A percentile compares a stretch with the other conserved stretches of the same genome.
Conservation (phyloP, 2,113 vertebrate genomes). For the Percopsis transmontana region DNA sequence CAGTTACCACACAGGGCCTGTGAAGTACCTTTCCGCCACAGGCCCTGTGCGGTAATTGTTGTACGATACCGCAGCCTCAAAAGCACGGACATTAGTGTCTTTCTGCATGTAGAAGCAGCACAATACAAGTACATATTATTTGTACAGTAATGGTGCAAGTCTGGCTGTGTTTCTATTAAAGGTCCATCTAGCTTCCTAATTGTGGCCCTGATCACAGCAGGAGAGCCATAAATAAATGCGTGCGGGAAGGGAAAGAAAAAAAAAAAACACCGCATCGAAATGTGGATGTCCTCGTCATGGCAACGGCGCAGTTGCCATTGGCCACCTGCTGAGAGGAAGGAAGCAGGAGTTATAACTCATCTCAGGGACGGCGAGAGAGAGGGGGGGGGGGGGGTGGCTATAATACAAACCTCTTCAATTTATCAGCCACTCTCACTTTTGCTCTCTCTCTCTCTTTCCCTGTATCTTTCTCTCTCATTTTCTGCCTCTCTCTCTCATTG, state of each 20-base stretch:
- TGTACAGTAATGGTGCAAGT: slow-evolving; percentile 41
- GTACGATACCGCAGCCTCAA: too few species aligned
- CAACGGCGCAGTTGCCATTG: slow-evolving; percentile 58
- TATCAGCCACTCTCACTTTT: slow-evolving; percentile 61
- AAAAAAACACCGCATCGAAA: slow-evolving; percentile 36
- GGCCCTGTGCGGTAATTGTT: too few species aligned
- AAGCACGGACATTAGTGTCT: slow-evolving; percentile 16
- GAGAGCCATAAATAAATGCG: slow-evolving; percentile 54
- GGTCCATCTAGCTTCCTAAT: slow-evolving; percentile 64
- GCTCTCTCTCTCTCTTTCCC: slow-evolving; percentile 12
- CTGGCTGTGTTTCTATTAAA: slow-evolving; percentile 35
- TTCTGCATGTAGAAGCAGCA: slow-evolving; percentile 34
- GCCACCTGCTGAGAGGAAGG: slow-evolving; percentile 67
- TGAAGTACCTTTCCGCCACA: too few species aligned
- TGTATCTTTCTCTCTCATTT: slow-evolving; percentile 12
- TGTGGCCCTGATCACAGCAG: slow-evolving; percentile 23
- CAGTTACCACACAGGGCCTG: too few species aligned
- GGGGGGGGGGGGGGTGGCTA: slow-evolving; percentile 57
- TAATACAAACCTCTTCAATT: slow-evolving; percentile 70
- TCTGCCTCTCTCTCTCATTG: slow-evolving; percentile 29
- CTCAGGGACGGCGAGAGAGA: slow-evolving; percentile 31
- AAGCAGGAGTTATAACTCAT: slow-evolving; percentile 71
- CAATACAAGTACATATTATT: slow-evolving; percentile 46
- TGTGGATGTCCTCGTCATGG: slow-evolving; percentile 43
- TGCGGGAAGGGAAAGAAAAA: slow-evolving; percentile 25